Conservation (phyloP, 2,113 vertebrate species). For the Ictalurus punctatus region DNA sequence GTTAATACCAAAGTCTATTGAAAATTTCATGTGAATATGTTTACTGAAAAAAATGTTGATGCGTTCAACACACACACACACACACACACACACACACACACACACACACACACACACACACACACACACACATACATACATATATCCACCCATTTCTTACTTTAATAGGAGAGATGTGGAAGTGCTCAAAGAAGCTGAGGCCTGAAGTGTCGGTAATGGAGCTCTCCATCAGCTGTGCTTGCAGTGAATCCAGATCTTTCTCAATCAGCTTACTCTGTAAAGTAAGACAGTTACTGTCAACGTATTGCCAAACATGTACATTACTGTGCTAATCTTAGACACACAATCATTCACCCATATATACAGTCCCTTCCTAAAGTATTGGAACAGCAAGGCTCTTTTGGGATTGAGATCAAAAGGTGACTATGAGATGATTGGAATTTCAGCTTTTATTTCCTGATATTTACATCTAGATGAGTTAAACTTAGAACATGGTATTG, state of each 20-base stretch:
- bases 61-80: neutral
- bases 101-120: neutral
- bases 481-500: neutral
- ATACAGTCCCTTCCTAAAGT: neutral
- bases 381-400: neutral
- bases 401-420: no score
- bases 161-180: constrained; percentile 98
- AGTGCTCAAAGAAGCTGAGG: constrained; percentile 93
- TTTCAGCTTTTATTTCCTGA: neutral
- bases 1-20: no score
- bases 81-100: neutral
- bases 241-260: constrained; percentile 81
- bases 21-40: no score
- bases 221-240: constrained; percentile 83
- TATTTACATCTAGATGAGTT: neutral
- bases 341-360: neutral
- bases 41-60: no score
- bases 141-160: constrained; percentile 61
- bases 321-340: neutral
- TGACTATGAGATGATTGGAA: no score
- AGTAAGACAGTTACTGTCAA: neutral
- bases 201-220: constrained; percentile 83
- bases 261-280: constrained; percentile 81
- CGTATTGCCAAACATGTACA: neutral
- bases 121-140: neutral